Evolutionary conservation across 2,113 vertebrate species (phyloP).

Genomic region (Stercorarius parasiticus): DNA sequence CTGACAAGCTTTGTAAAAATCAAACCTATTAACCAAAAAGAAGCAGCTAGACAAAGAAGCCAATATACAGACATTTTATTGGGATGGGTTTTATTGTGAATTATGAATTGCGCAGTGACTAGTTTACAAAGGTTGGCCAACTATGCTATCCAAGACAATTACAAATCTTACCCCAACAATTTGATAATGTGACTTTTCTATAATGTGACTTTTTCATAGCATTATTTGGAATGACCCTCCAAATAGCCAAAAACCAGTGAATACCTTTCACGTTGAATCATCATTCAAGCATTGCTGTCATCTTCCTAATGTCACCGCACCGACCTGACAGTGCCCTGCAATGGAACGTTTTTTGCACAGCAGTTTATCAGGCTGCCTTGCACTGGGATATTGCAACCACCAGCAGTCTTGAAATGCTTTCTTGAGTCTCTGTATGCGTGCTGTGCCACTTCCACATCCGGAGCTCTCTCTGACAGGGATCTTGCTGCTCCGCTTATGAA

Average conservation of each 20-base stretch:
- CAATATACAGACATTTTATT: neutral
- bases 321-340: neutral
- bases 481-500: neutral
- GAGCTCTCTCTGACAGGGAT: neutral
- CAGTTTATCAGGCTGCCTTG: neutral
- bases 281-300: neutral
- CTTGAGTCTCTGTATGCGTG: neutral
- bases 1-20: neutral
- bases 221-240: neutral
- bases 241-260: neutral
- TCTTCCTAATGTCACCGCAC: neutral
- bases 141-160: neutral
- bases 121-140: neutral
- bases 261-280: slow-evolving; percentile 1
- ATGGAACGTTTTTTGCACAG: neutral
- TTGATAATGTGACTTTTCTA: neutral
- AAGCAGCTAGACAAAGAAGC: neutral
- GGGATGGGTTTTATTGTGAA: neutral
- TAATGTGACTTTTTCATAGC: neutral
- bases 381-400: neutral
- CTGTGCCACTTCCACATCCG: neutral
- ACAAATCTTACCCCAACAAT: neutral
- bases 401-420: neutral
- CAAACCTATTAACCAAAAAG: neutral
- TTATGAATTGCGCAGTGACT: neutral